Conservation (phyloP, 2,797 vertebrate species). For the Euphonia xanthogaster region DNA sequence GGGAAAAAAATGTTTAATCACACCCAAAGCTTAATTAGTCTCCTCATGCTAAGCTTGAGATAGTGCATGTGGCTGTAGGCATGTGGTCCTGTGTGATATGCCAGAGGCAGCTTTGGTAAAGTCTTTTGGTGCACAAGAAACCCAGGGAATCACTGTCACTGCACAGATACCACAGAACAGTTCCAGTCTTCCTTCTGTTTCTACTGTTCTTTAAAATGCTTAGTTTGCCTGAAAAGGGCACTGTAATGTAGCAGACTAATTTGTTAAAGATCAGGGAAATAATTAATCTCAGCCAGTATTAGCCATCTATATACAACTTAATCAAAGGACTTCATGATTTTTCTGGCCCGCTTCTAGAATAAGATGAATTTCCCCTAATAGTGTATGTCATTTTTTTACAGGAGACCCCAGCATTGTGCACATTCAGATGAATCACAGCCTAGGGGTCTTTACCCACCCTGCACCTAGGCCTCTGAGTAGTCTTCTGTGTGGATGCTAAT, state of each 20-base stretch:
- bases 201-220: neutral
- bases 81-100: neutral
- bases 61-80: neutral
- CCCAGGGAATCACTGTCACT: neutral
- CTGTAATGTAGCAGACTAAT: neutral
- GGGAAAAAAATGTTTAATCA: neutral
- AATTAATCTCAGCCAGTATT: neutral
- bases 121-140: neutral
- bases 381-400: neutral
- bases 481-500: neutral
- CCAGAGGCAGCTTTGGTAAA: neutral
- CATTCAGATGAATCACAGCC: neutral
- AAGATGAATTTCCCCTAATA: neutral
- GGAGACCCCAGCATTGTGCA: neutral
- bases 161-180: neutral
- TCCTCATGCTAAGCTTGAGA: neutral
- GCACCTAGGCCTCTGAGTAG: neutral
- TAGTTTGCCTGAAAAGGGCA: neutral
- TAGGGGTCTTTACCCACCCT: neutral
- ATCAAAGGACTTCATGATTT: neutral
- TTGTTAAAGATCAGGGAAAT: neutral
- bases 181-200: neutral
- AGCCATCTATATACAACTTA: neutral
- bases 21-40: neutral
- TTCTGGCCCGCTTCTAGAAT: neutral